Conservation (phyloP, 2,113 vertebrate genomes). For the Vireo altiloquus region DNA sequence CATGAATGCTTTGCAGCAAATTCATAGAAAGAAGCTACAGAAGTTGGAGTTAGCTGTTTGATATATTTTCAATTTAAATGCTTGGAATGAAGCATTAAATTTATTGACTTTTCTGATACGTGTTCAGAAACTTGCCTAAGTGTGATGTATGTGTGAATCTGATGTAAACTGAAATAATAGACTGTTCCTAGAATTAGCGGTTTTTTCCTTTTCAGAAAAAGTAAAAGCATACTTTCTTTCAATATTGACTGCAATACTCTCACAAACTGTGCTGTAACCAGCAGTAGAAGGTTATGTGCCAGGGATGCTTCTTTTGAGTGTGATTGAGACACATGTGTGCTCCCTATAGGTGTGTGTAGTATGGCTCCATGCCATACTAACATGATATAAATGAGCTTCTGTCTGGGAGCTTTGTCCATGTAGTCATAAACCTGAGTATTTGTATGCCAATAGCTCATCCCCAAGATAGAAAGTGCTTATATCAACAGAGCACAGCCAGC, state of each 20-base stretch:
- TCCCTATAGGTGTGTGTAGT: neutral
- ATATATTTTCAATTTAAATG: neutral
- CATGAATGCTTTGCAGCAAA: neutral
- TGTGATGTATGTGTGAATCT: neutral
- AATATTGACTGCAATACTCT: neutral
- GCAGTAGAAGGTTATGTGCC: neutral
- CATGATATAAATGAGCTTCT: neutral
- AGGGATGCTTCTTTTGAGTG: neutral
- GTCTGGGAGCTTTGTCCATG: neutral
- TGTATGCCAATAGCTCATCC: neutral
- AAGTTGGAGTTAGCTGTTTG: neutral
- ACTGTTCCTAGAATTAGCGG: neutral
- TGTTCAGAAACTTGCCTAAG: neutral
- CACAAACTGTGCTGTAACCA: neutral
- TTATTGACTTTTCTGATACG: neutral
- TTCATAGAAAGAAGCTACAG: neutral
- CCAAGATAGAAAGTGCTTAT: neutral
- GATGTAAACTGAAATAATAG: neutral
- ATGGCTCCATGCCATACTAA: neutral
- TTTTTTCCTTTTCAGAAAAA: neutral
- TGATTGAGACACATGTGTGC: neutral
- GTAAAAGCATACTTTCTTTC: neutral
- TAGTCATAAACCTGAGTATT: neutral
- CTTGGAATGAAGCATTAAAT: neutral
- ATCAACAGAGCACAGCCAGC: neutral